Evolutionary conservation across 2,113 vertebrate species (phyloP).

Genomic region (Nymphicus hollandicus): DNA sequence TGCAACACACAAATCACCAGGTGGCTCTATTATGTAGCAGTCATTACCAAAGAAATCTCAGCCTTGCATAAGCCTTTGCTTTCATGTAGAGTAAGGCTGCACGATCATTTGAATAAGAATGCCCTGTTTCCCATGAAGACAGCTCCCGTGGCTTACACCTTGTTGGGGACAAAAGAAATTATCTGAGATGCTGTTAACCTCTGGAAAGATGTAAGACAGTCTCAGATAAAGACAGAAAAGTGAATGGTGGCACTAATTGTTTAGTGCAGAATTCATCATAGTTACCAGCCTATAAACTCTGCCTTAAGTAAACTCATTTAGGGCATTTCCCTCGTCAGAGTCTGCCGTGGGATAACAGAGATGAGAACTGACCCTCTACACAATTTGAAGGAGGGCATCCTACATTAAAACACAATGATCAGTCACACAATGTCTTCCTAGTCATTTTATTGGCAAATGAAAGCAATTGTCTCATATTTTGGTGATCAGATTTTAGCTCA

Average conservation of each 20-base stretch:
- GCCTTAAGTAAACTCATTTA: not conserved
- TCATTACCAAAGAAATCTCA: slow-evolving; percentile 30
- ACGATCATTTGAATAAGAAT: not conserved
- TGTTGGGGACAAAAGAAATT: slow-evolving; percentile 15
- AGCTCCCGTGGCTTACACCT: not conserved
- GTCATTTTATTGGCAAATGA: not conserved
- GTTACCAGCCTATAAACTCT: not conserved
- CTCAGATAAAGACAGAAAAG: not conserved
- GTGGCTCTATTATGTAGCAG: slow-evolving; percentile 51
- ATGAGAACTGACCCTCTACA: not conserved
- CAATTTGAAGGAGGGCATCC: not conserved
- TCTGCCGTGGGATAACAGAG: not conserved
- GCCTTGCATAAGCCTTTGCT: not conserved
- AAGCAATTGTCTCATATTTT: not conserved
- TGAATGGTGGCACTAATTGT: not conserved
- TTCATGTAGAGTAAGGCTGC: not conserved
- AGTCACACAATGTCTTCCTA: not conserved
- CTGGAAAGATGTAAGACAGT: not conserved
- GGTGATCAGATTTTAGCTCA: not conserved
- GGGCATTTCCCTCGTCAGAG: not conserved
- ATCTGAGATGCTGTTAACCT: not conserved
- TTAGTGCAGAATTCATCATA: not conserved
- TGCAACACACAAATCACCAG: slow-evolving; percentile 50
- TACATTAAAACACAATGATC: not conserved
- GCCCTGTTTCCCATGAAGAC: not conserved